Evolutionary conservation across 2,888 invertebrate species (phyloP).

Genomic region (Clepsis dumicolana): DNA sequence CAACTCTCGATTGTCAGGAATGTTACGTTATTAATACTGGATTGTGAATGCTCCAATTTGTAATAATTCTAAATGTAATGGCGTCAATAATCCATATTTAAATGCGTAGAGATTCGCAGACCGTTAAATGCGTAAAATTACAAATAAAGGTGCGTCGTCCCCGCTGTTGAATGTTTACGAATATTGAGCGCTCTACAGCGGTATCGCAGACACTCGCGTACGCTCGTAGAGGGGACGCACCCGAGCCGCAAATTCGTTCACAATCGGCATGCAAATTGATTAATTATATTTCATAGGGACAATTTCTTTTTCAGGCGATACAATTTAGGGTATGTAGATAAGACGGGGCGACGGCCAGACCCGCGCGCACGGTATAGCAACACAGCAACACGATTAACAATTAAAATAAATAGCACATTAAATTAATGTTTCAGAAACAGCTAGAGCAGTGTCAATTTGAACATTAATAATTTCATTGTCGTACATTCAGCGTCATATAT

Average conservation of each 20-base stretch:
- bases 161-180: neutral
- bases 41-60: constrained; percentile 54
- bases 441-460: neutral
- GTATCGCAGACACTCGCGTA: neutral
- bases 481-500: too few species aligned
- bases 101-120: constrained; percentile 56
- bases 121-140: constrained; percentile 59
- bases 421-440: constrained; percentile 1
- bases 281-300: constrained; percentile 26
- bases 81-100: constrained; percentile 27
- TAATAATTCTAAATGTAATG: constrained; percentile 30
- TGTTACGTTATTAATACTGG: constrained; percentile 81
- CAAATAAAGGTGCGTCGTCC: constrained; percentile 45
- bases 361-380: constrained; percentile 19
- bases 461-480: neutral
- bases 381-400: constrained; percentile 28
- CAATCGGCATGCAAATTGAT: constrained; percentile 35
- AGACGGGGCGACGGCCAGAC: constrained; percentile 13
- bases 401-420: constrained; percentile 25
- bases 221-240: constrained; percentile 5
- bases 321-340: constrained; percentile 32
- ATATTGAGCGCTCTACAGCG: neutral
- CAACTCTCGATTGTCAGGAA: constrained; percentile 80
- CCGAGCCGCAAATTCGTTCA: constrained; percentile 26
- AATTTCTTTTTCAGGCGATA: constrained; percentile 33